Base-by-base conservation (phyloP, 2,888 invertebrate species). In the Euzetes globulus region DNA sequence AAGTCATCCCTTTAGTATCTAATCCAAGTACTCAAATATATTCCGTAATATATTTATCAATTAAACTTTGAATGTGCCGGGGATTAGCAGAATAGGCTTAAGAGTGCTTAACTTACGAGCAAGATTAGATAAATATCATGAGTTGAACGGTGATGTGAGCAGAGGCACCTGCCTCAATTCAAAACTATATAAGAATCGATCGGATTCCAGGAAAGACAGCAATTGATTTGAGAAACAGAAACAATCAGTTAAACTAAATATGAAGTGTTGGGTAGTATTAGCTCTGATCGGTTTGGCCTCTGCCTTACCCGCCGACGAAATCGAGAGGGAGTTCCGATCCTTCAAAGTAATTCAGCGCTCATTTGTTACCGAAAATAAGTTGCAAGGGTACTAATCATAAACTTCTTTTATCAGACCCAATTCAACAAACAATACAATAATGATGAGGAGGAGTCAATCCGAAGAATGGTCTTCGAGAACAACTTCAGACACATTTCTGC, bases 271-370 rank as follows among this genome's bases (percentile, higher is more conserved):
- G 15, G 60, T 63, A 7, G n/a, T 75, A 7, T 60, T 76, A 27
- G 75, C 75, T 52, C 27, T 76, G 2, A 45, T 76, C 22, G 72
- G 70, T 15, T 60, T 76, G 22, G 25, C 52, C 52, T 37, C 71
- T 13, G 70, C 76, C 19, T 29, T 72, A 9, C 58, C 73, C 41
- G 63, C 74, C 5, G 52, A 70, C 1, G 45, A 76, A 9, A 68
- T 76, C 11, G 50, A 76, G 33, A 71, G 72, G 22, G 72, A 74
- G 33, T 76, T 74, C 74, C 71, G 70, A 33, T 70, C 68, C 22
- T 76, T 76, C 50, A 75, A 76, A 74, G 76, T 76, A 52, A 52
- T 52, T 19, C 11, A 11, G 13, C 11, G 13, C 7, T 1, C 13
- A 4, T 41, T 11, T 41, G 11, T 1, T 13, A 33, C 13, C 41